Evolutionary conservation across 2,113 vertebrate species (phyloP), one percentile per base, ranked within the genome.

Genomic region (Ursus arctos): DNA sequence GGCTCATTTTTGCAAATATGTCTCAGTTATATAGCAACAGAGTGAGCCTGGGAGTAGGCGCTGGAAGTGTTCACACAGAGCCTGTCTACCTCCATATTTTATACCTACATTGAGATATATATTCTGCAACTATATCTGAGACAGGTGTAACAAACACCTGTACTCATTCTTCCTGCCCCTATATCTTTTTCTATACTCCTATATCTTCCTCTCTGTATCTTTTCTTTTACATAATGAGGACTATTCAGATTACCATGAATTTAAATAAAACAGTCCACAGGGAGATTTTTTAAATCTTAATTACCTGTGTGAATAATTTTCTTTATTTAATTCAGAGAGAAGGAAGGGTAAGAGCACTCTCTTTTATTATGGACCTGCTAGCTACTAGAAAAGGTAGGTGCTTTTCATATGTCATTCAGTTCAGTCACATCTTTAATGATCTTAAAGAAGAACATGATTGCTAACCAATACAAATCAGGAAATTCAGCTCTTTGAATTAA

Each of bases 241-340:
- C 1, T 86, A 93, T 92, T 86, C 67, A 51, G 77, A 86, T 43
- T 89, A 69, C 19, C 33, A 80, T 83, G 11, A 92, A 83, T 57
- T 74, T 7, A 15, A 95, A 22, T 2, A 33, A 74, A 94, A 55
- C 4, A 88, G 18, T 61, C 33, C 26, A 55, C 36, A 69, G 43
- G n/a, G 21, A 96, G 61, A 84, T 28, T 77, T 53, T 84, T 92
- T 83, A 87, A 43, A 83, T 91, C 43, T 88, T 91, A 72, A 76
- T 91, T 85, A 87, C 55, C 26, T 84, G 24, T 63, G 33, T 65
- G 12, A 85, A 71, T 69, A 80, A 76, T 74, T 95, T 72, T 90
- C 79, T 92, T 96, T 43, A 40, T 7, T 92, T 7, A 94, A 87
- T 47, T 81, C 49, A 87, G 6, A 51, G 31, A 97, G 88, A 96